phyloP scores from a whole-genome alignment of 2,888 invertebrate genomes.

The Acrobeloides nanus region DNA sequence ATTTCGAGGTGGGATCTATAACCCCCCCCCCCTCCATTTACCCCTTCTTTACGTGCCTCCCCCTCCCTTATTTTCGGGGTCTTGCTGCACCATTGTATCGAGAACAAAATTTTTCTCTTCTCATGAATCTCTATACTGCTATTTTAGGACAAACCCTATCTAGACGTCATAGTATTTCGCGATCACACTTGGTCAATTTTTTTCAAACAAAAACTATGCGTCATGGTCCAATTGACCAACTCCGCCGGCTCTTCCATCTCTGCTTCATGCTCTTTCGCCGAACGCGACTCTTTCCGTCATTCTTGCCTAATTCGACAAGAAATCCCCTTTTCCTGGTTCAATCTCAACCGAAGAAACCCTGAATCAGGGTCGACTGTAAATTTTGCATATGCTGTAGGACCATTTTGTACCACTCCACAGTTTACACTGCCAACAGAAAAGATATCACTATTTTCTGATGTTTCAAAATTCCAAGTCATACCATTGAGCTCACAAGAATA shows the following conservation, averaged over 20 bases:
- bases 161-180: constrained; percentile 41
- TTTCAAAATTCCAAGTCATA: constrained; percentile 4
- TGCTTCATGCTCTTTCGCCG: constrained; percentile 18
- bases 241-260: constrained; percentile 21
- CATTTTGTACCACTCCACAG: constrained; percentile 14
- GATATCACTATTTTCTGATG: constrained; percentile 4
- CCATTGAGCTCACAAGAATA: constrained; percentile 8
- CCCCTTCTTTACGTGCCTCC: no score
- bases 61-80: no score
- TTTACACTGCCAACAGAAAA: constrained; percentile 15
- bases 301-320: constrained; percentile 39
- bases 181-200: constrained; percentile 32
- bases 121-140: not conserved
- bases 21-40: no score
- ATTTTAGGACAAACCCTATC: constrained; percentile 40
- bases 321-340: constrained; percentile 45
- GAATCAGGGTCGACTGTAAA: constrained; percentile 14
- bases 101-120: not conserved
- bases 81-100: constrained; percentile 2
- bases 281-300: constrained; percentile 17
- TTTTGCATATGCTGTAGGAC: constrained; percentile 10
- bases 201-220: constrained; percentile 32
- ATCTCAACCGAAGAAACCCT: no score
- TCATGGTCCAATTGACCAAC: constrained; percentile 36
- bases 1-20: no score